Base-by-base conservation (phyloP, 2,888 invertebrate genomes). In the Blera fallax region DNA sequence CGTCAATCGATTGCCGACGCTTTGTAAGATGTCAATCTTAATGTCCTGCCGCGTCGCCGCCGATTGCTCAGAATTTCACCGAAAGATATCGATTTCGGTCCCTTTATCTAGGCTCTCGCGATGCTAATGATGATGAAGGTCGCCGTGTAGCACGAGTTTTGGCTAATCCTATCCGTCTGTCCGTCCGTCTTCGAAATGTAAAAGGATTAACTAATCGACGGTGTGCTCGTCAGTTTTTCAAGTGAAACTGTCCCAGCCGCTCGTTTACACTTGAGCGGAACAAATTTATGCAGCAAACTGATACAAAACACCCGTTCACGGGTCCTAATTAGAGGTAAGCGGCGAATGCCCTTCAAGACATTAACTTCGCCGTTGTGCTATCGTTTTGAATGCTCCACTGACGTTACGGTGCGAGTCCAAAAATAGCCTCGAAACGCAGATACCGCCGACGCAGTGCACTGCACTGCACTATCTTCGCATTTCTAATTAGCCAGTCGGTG, bases 101-200 rank as follows among this genome's bases (percentile, higher is more conserved):
- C 60, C 72, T 62, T 60, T 62, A 60, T 60, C 72, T 54, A 56
- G 56, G 62, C 37, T 50, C n/a, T 62, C 14, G 27, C 11, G 32
- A 2, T 54, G 29, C 18, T 52, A 48, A 40, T 11, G 45, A 64
- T 58, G 21, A 52, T 8, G 70, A 64, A 69, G 65, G 78, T 72
- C 70, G 52, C 56, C 52, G 32, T 72, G 45, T 65, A 88, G 88
- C 88, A 88, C 88, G 88, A 88, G 88, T 78, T 87, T 83, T 67
- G 83, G 79, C 87, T 87, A 88, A 88, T 88, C 87, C 83, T 87
- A 74, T 87, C 81, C 64, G 40, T 60, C 81, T 58, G 40, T 60
- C 40, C 52, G 65, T 27, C 65, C 43, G 43, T 43, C 73, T 7
- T 58, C 74, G 37, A 83, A 82, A 45, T 73, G 50, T 40, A 56